Percentiles rank a stretch among this genome's conserved stretches.
phyloP scores from a whole-genome alignment of 2,888 invertebrate genomes.

The Sylvicola fuscatus region DNA sequence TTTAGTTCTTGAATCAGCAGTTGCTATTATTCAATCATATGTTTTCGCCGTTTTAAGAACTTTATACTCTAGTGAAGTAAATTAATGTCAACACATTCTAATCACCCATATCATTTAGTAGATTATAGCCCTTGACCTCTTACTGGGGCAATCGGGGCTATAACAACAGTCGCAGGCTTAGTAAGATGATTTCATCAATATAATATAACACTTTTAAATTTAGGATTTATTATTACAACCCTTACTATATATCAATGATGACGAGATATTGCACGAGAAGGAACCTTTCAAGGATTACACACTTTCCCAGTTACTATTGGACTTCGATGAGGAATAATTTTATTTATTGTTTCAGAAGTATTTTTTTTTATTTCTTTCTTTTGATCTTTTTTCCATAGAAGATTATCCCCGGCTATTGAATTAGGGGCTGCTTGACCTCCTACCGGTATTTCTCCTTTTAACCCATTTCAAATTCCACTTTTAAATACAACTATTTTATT shows the following conservation, averaged over 20 bases:
- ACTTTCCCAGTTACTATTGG: slow-evolving; percentile 34
- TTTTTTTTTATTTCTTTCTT: slow-evolving; percentile 39
- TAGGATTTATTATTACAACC: slow-evolving; percentile 22
- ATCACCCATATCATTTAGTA: slow-evolving; percentile 43
- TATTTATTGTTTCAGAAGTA: slow-evolving; percentile 52
- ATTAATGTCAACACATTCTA: slow-evolving; percentile 30
- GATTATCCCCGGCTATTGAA: slow-evolving; percentile 31
- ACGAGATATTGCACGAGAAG: slow-evolving; percentile 46
- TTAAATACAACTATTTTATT: slow-evolving; percentile 53
- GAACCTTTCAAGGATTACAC: slow-evolving; percentile 42
- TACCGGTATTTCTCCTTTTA: slow-evolving; percentile 35
- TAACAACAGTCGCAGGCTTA: slow-evolving; percentile 34
- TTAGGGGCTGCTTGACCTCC: slow-evolving; percentile 44
- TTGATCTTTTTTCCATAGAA: slow-evolving; percentile 25
- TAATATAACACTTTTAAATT: slow-evolving; percentile 29
- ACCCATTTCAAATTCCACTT: slow-evolving; percentile 47
- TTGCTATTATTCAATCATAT: slow-evolving; percentile 36
- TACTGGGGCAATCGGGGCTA: slow-evolving; percentile 33
- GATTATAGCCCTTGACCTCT: slow-evolving; percentile 43
- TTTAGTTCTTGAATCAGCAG: slow-evolving; percentile 30
- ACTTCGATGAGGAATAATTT: slow-evolving; percentile 45
- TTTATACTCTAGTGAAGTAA: slow-evolving; percentile 45
- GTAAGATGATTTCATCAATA: slow-evolving; percentile 40
- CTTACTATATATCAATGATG: slow-evolving; percentile 40
- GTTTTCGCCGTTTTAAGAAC: slow-evolving; percentile 40